Conservation (phyloP, 1,140 invertebrate species). For the Batillaria attramentaria region DNA sequence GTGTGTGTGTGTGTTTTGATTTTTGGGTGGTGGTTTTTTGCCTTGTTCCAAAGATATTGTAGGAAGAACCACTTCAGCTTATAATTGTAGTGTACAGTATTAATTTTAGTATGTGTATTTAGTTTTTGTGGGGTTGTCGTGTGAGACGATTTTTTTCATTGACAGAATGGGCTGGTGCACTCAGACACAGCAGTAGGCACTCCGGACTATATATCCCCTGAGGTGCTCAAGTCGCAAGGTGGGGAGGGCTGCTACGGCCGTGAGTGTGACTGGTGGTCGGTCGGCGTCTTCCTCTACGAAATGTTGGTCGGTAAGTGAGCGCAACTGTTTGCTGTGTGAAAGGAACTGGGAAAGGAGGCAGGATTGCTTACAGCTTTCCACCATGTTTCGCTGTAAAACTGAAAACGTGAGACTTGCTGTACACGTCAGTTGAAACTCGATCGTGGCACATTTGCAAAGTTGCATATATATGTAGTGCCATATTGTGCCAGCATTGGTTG, state of each 20-base stretch:
- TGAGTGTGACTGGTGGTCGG: slow-evolving; percentile 99
- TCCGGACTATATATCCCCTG: slow-evolving; percentile 99
- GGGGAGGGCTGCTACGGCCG: slow-evolving; percentile 89
- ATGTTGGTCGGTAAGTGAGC: slow-evolving; percentile 88
- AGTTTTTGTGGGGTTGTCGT: not conserved
- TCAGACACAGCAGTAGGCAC: slow-evolving; percentile 99
- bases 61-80: too few relatives aligned
- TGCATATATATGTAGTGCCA: too few relatives aligned
- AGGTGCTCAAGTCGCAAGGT: slow-evolving; percentile 97
- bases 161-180: slow-evolving; percentile 90
- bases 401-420: too few relatives aligned
- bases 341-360: too few relatives aligned
- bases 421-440: not conserved
- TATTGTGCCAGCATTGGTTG: too few relatives aligned
- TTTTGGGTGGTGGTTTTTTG: not conserved
- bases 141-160: slow-evolving; percentile 22
- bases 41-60: not conserved
- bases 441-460: not conserved
- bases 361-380: too few relatives aligned
- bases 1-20: not conserved
- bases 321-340: not conserved
- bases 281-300: slow-evolving; percentile 98
- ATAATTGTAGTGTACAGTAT: too few relatives aligned
- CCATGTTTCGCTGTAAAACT: too few relatives aligned
- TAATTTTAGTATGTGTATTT: not conserved